A percentile compares a stretch with the other conserved stretches of the same genome.
These are phyloP conservation scores for Peromyscus californicus DNA, from an alignment of 2,113 vertebrate genomes.

Conservation along the genomic window DNA sequence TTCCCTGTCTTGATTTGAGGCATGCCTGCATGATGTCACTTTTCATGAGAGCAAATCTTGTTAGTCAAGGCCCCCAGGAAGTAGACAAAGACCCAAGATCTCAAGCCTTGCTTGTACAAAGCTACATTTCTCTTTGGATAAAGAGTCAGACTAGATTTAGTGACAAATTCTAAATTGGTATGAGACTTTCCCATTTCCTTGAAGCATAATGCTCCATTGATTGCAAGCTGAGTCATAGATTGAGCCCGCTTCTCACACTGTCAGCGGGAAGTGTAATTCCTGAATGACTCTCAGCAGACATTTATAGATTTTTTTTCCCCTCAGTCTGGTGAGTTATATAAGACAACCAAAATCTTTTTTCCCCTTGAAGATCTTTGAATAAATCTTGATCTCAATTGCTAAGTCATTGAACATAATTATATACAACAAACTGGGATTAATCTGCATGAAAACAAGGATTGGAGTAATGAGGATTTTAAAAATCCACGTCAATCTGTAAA, in stretches of 20 bases:
- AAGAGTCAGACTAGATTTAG: conserved; percentile 64
- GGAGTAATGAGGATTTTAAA: conserved; percentile 46
- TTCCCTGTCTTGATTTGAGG: conserved; percentile 7
- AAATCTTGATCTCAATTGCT: conserved; percentile 74
- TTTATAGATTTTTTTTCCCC: conserved; percentile 77
- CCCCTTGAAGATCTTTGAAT: conserved; percentile 69
- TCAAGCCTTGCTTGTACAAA: conserved; percentile 46
- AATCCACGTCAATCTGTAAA: conserved; percentile 9
- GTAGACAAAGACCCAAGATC: conserved; percentile 50
- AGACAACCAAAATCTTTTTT: conserved; percentile 61
- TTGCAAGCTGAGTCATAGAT: conserved; percentile 72
- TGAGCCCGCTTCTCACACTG: conserved; percentile 67
- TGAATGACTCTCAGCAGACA: conserved; percentile 76
- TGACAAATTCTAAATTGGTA: conserved; percentile 72
- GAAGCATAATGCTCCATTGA: conserved; percentile 76
- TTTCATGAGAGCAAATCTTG: conserved; percentile 58
- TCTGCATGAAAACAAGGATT: conserved; percentile 59
- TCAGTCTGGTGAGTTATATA: conserved; percentile 77
- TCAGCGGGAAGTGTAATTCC: conserved; percentile 76
- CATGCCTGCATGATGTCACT: not conserved
- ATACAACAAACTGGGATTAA: conserved; percentile 57
- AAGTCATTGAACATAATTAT: conserved; percentile 71
- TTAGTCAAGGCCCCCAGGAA: conserved; percentile 38
- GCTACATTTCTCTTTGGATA: conserved; percentile 49
- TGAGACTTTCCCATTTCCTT: conserved; percentile 72